Evolutionary conservation across 2,888 invertebrate species (phyloP), one percentile per base, ranked within the genome.

Genomic region (Heliconius sara): DNA sequence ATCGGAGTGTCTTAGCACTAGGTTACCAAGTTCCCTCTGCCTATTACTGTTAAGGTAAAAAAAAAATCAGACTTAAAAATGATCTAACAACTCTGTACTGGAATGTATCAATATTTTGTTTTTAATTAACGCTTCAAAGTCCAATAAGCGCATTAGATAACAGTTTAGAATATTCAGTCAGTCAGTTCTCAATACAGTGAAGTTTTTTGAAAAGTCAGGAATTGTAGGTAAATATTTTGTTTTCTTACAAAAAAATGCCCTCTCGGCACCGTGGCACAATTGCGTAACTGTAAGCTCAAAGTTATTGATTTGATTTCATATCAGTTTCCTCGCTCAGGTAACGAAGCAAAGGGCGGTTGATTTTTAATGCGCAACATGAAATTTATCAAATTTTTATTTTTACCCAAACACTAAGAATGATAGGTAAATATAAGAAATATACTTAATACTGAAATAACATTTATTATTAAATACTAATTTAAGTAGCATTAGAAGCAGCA

Each of bases 51-150:
- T 19, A 22, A 7, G 19, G 2, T 52, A 60, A n/a, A 60, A 57
- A 60, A n/a, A 60, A n/a, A 60, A 0, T 60, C 60, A 1, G n/a
- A 60, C 10, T 13, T 43, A 13, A 68, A 34, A 68, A 2, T 43
- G 13, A 70, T 13, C 25, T 12, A 43, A 43, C 39, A n/a, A 12
- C n/a, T 34, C 22, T 65, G 34, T 25, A 19, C 34, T 52, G 13
- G 52, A 47, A 57, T 60, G 43, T n/a, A 25, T 5, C 30, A 68
- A 27, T 60, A 74, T 63, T 57, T 63, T 63, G 25, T 74, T 43
- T 79, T 43, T 79, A 74, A 78, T 78, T 78, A 16, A 57, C 22
- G 47, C 68, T 74, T n/a, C 74, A 74, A 78, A 78, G 74, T 75
- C 74, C 63, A 63, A 30, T 25, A 16, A 34, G 39, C 30, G 27